Evolutionary conservation across 2,888 invertebrate species (phyloP), one percentile per base, ranked within the genome.

Genomic region (Pristionchus fissidentatus): DNA sequence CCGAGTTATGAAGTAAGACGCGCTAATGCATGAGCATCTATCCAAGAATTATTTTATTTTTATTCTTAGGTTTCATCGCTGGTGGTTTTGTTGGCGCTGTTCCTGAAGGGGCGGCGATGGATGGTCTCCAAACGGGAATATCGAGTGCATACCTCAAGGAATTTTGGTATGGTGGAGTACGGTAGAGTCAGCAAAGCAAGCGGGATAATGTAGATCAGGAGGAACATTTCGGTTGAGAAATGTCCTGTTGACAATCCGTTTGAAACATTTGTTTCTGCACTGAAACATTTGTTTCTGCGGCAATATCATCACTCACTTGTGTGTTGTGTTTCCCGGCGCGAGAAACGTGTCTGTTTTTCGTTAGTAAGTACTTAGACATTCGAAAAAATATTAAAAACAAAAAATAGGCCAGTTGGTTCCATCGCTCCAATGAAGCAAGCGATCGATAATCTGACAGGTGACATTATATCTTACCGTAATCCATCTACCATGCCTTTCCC

Each of bases 101-200:
- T 2, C 77, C 77, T 8, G 84, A 82, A 49, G 84, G 84, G 49
- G 82, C 82, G 3, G 84, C 84, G 46, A 82, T 84, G 75, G 84
- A 84, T 62, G 84, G 77, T 60, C 15, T 77, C 2, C 73, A 73
- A 29, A 84, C 84, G 2, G 84, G 57, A 29, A 77, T 77, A 15
- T 43, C 75, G 3, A 60, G 49, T 10, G 83, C 83, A 0, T 81
- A 62, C 22, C 60, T 46, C 22, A 81, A 62, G 60, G 80, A 81
- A 26, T 81, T 81, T 46, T 43, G 80, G 80, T 62, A 57, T 35
- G 1, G 0, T 32, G 32, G 13, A 13, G 62, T 19, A 0, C 62
- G 29, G 57, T 13, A 10, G 19, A 15, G 8, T n/a, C n/a, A n/a
- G n/a, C n/a, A n/a, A n/a, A n/a, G n/a, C n/a, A n/a, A n/a, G n/a